Evolutionary conservation across 2,113 vertebrate species (phyloP), one percentile per base, ranked within the genome.

Genomic region (Bubo bubo): DNA sequence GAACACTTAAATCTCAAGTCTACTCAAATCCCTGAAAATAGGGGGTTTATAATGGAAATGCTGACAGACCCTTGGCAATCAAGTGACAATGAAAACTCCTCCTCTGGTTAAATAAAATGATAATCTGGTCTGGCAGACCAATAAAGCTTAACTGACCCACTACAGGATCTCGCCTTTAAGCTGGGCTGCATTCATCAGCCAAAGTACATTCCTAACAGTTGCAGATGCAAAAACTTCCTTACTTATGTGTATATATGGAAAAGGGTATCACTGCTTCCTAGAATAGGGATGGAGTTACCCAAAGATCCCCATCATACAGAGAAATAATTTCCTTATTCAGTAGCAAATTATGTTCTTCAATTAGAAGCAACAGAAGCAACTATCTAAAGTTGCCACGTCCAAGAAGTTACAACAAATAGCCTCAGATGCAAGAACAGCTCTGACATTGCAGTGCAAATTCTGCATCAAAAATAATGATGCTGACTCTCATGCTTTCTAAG

Each of bases 21-120:
- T 97, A 70, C 95, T 96, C 93, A 97, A 98, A 97, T 88, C 95
- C 94, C 81, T 96, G 92, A 98, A 98, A 98, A 98, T 97, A 97
- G 55, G 91, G 83, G 96, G 96, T 98, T 98, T 98, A 74, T 70
- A 97, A 98, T 98, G 97, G 97, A 98, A 98, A 98, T 0, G 72
- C 79, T 98, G 98, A 98, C 95, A 97, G 84, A 89, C 77, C 85
- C 94, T 74, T 97, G 97, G 97, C 96, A 97, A 97, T 86, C 80
- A 71, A 97, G 34, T 35, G 59, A 96, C 82, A 98, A 97, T 94
- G 85, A 97, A 96, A 96, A 86, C 87, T 43, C 93, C 74, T 96
- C 80, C 90, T 82, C 73, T 89, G 81, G 82, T 89, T 97, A 88
- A 93, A 97, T 93, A 86, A 91, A 98, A 97, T 43, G 30, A 95